A percentile compares a stretch with the other conserved stretches of the same genome.
These are phyloP conservation scores for Sphyrna mokarran DNA, from an alignment of 2,113 vertebrate species.

Conservation along the genomic window DNA sequence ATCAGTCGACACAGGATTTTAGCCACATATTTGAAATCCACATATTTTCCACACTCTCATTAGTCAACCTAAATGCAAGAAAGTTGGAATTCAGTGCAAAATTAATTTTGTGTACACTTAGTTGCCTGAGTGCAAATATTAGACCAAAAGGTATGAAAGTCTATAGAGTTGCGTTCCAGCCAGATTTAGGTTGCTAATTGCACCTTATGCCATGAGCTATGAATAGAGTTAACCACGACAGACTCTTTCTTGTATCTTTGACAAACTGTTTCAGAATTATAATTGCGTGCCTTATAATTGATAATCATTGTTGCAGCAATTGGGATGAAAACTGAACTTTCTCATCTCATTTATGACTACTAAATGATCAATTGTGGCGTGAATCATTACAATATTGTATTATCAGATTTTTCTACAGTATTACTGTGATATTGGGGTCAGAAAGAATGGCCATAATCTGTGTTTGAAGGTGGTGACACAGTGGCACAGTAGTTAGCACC, in stretches of 20 bases:
- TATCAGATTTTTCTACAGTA: background rate
- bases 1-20: background rate
- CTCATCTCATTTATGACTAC: background rate
- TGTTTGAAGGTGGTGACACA: background rate
- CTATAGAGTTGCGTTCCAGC: background rate
- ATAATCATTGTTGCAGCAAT: background rate
- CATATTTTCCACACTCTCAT: background rate
- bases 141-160: background rate
- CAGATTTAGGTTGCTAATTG: background rate
- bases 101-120: background rate
- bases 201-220: background rate
- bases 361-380: background rate
- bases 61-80: background rate
- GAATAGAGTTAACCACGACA: background rate
- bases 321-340: background rate
- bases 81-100: background rate
- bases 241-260: background rate
- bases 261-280: background rate
- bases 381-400: background rate
- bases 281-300: background rate
- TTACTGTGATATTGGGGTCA: background rate
- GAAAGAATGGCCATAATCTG: background rate
- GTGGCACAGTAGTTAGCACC: no score
- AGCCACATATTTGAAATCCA: background rate
- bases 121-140: background rate